Base-by-base conservation (phyloP, 2,797 vertebrate species). In the Xyrichtys novacula region DNA sequence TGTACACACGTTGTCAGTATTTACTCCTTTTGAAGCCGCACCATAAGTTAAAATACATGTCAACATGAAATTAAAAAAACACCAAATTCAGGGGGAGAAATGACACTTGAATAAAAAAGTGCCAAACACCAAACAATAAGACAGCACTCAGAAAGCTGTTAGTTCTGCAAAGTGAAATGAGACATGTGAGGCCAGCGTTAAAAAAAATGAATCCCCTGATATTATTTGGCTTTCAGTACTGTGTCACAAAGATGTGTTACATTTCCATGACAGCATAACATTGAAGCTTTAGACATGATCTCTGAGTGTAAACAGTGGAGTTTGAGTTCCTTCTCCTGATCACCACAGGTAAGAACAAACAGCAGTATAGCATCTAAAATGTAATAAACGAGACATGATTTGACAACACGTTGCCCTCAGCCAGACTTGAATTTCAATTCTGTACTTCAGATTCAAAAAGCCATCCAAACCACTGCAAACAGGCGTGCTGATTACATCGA, bases 191-290 rank as follows among this genome's bases (percentile, higher is more conserved):
- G 54, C 56, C 80, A 82, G 78, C 54, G 52, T 73, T 23, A 53
- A 70, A 56, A 80, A 62, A 46, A 42, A 8, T 12, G n/a, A 78
- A 66, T 65, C 49, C 67, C 77, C 75, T 75, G 82, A 87, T 84
- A 62, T 80, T 29, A 34, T 34, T 50, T 43, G 70, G 66, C 88
- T 0, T 95, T 95, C 9, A 94, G 86, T 77, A 80, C 71, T 56
- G 60, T 68, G 49, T 68, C 61, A 76, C 36, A 72, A 23, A 67
- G 83, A 95, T 93, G 78, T 87, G 9, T 76, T 95, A 97, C 78
- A 97, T 93, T 89, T 92, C 81, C 71, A 70, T 26, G 56, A 85
- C 73, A 88, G 74, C 59, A 61, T 64, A 48, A 66, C 14, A 42
- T 15, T 71, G 46, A 63, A 78, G 69, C 60, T 60, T 79, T 67